Conservation (phyloP, 2,888 invertebrate genomes). For the Phyllotreta striolata region DNA sequence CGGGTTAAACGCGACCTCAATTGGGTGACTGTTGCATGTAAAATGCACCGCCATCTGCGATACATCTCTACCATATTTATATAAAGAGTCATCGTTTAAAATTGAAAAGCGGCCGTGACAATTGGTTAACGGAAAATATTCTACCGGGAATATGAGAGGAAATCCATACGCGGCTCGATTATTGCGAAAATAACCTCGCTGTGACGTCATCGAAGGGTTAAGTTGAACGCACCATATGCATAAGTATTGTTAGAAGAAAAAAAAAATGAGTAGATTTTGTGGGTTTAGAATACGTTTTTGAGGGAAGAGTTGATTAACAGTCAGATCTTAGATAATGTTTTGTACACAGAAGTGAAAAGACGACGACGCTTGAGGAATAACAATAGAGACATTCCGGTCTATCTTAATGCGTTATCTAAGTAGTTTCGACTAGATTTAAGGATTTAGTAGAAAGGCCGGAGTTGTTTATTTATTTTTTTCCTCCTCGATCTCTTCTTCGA, state of each 20-base stretch:
- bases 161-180: no score
- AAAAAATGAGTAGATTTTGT: no score
- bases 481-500: no score
- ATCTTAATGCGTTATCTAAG: conserved; percentile 37
- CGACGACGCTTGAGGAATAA: conserved; percentile 34
- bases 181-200: no score
- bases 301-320: conserved; percentile 20
- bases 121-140: conserved; percentile 26
- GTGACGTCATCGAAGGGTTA: no score
- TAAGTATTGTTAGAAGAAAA: no score
- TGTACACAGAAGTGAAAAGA: conserved; percentile 26
- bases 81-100: conserved; percentile 23
- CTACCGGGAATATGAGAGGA: no score
- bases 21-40: conserved; percentile 26
- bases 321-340: conserved; percentile 29
- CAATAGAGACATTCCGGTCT: conserved; percentile 37
- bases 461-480: conserved; percentile 1
- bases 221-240: no score
- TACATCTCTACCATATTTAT: not conserved
- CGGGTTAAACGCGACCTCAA: conserved; percentile 26
- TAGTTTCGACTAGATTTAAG: conserved; percentile 25
- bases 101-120: conserved; percentile 21
- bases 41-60: conserved; percentile 29
- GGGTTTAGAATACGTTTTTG: conserved; percentile 23
- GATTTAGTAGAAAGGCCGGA: conserved; percentile 8